phyloP scores from a whole-genome alignment of 2,888 invertebrate species.

The Papilio protenor region DNA sequence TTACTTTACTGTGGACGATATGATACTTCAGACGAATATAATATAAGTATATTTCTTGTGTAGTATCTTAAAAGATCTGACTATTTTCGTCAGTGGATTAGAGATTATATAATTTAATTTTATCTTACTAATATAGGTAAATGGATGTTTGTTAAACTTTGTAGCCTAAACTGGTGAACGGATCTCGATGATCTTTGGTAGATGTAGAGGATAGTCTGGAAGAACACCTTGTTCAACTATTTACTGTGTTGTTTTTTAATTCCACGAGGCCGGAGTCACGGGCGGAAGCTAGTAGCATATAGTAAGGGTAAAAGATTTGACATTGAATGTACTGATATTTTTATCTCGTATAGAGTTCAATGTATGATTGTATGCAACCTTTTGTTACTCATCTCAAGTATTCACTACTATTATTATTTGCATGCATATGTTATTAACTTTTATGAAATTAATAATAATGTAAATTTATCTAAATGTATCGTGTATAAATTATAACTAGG shows the following conservation, averaged over 20 bases:
- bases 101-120: too few species aligned
- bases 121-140: too few species aligned
- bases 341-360: conserved; percentile 2
- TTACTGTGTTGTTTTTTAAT: too few species aligned
- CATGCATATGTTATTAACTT: not conserved
- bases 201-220: too few species aligned
- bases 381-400: not conserved
- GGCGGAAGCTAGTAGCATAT: not conserved
- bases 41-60: too few species aligned
- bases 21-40: too few species aligned
- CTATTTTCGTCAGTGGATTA: not conserved
- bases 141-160: too few species aligned
- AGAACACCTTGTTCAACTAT: too few species aligned
- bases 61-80: not conserved
- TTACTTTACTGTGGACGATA: too few species aligned
- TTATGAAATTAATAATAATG: not conserved
- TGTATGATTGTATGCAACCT: not conserved
- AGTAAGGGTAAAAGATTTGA: not conserved
- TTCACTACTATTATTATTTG: not conserved
- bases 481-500: not conserved
- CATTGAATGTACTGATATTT: not conserved
- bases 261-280: too few species aligned
- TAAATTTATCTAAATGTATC: not conserved
- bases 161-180: too few species aligned
- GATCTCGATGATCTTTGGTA: too few species aligned